These are phyloP conservation scores for Achatina immaculata DNA, from an alignment of 1,140 invertebrate genomes.

Conservation along the genomic window DNA sequence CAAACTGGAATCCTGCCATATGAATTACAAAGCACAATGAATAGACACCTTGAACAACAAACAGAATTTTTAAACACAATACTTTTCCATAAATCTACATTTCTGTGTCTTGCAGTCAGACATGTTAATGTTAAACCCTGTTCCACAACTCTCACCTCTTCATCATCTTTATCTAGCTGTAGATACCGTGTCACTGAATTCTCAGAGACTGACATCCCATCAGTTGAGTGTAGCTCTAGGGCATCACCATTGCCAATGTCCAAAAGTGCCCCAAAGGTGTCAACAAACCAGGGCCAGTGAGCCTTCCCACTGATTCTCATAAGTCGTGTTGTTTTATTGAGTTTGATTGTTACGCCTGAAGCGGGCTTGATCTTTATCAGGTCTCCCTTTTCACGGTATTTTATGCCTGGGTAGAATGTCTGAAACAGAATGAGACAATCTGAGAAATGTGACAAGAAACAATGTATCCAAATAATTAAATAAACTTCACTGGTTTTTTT, in stretches of 20 bases:
- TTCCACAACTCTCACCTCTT: slow-evolving; percentile 58
- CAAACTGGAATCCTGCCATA: too few relatives aligned
- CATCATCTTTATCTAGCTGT: slow-evolving; percentile 64
- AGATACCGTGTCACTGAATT: slow-evolving; percentile 65
- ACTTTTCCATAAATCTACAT: too few relatives aligned
- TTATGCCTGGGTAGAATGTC: slow-evolving; percentile 56
- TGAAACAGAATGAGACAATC: slow-evolving; percentile 27
- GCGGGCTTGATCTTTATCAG: slow-evolving; percentile 61
- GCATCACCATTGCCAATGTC: slow-evolving; percentile 61
- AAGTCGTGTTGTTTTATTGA: slow-evolving; percentile 59
- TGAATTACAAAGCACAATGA: too few relatives aligned
- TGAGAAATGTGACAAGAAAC: too few relatives aligned
- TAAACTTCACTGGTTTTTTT: too few relatives aligned
- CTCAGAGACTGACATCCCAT: slow-evolving; percentile 45
- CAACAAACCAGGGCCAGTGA: slow-evolving; percentile 64
- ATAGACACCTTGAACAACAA: too few relatives aligned
- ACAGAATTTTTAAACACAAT: too few relatives aligned
- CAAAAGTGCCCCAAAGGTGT: slow-evolving; percentile 60
- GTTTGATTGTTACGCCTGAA: slow-evolving; percentile 55
- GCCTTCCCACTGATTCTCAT: slow-evolving; percentile 59
- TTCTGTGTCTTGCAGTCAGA: too few relatives aligned
- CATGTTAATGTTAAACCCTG: too few relatives aligned
- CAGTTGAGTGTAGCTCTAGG: slow-evolving; percentile 50
- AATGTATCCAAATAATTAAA: too few relatives aligned
- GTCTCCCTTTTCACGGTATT: slow-evolving; percentile 60